Conservation (phyloP, 2,797 vertebrate genomes). For the Salmo trutta region DNA sequence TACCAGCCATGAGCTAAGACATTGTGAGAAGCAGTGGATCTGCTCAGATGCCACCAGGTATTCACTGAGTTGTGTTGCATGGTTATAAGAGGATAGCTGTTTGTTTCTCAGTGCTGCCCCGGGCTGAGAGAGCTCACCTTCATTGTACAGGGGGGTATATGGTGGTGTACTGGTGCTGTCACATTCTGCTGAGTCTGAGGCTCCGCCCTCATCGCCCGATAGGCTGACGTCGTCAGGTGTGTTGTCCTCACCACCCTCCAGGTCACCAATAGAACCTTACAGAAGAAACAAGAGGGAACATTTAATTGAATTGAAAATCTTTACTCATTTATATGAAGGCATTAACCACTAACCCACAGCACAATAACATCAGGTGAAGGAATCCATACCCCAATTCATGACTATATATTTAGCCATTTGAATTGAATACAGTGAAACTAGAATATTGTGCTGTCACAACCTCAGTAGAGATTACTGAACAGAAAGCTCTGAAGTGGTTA, state of each 20-base stretch:
- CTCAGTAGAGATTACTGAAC: neutral
- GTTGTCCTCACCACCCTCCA: conserved; percentile 81
- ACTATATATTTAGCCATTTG: neutral
- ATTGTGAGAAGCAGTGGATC: neutral
- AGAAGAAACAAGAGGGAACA: conserved; percentile 12
- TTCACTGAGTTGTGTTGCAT: neutral
- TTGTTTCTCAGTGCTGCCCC: neutral
- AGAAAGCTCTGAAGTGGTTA: neutral
- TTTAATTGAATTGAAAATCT: neutral
- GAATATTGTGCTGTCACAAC: neutral
- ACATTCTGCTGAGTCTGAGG: conserved; percentile 76
- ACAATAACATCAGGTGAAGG: neutral
- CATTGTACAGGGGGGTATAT: conserved; percentile 46
- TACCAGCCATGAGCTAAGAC: neutral
- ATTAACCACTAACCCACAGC: neutral
- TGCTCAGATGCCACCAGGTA: neutral
- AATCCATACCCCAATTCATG: neutral
- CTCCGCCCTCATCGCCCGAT: conserved; percentile 76
- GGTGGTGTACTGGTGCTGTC: conserved; percentile 69
- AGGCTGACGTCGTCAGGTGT: conserved; percentile 69
- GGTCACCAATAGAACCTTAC: conserved; percentile 87
- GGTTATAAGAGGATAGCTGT: neutral
- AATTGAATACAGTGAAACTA: neutral
- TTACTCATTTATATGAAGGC: neutral
- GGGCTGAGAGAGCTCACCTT: neutral